A percentile compares a stretch with the other conserved stretches of the same genome.
phyloP scores from a whole-genome alignment of 2,888 invertebrate species.

The Shargacucullia verbasci region DNA sequence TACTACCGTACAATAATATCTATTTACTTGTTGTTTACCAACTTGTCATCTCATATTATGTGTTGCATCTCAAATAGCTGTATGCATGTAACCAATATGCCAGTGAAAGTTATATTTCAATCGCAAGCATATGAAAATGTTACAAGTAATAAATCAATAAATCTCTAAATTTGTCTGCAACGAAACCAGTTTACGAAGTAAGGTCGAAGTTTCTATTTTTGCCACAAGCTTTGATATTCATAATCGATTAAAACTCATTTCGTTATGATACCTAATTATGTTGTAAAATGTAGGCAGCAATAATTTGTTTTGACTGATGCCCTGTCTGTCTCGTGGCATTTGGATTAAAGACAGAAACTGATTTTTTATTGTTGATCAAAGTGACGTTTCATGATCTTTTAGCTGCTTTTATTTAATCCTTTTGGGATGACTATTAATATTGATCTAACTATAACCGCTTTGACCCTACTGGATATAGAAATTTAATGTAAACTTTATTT shows the following conservation, averaged over 20 bases:
- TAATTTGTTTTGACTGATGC: constrained; percentile 35
- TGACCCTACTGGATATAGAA: no score
- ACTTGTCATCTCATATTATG: constrained; percentile 2
- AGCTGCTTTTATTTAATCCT: no score
- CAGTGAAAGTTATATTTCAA: constrained; percentile 52
- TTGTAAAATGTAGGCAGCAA: no score
- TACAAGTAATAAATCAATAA: constrained; percentile 46
- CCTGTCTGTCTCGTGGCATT: constrained; percentile 7
- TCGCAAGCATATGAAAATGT: constrained; percentile 32
- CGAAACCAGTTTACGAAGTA: constrained; percentile 40
- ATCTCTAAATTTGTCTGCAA: constrained; percentile 39
- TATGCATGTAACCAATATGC: constrained; percentile 9
- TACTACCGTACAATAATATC: no score
- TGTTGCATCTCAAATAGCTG: constrained; percentile 2
- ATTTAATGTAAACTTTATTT: no score
- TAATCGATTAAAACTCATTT: constrained; percentile 24
- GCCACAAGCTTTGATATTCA: constrained; percentile 17
- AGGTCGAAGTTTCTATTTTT: constrained; percentile 44
- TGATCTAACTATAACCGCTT: no score
- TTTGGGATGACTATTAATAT: no score
- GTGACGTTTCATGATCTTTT: no score
- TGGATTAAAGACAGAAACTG: constrained; percentile 11
- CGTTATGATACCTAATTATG: no score
- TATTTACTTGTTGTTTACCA: no score
- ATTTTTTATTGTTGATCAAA: constrained; percentile 20